A percentile compares a stretch with the other conserved stretches of the same genome.
phyloP scores from a whole-genome alignment of 2,888 invertebrate genomes.

The Bruchidius siliquastri region DNA sequence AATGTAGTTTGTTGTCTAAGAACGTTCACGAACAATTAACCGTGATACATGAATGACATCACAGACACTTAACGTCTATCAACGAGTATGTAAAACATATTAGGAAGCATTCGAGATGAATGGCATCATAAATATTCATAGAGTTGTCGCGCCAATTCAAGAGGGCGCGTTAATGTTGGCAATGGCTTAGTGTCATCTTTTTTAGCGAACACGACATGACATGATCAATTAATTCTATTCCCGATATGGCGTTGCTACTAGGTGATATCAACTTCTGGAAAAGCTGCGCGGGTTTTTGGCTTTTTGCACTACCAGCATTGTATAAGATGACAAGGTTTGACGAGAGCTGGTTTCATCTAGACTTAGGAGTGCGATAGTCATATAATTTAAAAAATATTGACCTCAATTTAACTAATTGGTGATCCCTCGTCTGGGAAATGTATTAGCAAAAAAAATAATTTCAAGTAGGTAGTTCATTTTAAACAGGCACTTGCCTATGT shows the following conservation, averaged over 20 bases:
- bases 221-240: not conserved
- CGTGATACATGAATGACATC: not conserved
- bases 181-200: not conserved
- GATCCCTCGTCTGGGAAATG: too few relatives aligned
- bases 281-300: not conserved
- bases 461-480: too few relatives aligned
- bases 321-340: too few relatives aligned
- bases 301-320: too few relatives aligned
- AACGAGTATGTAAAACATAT: not conserved
- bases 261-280: not conserved
- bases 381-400: too few relatives aligned
- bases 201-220: not conserved
- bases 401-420: too few relatives aligned
- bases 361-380: too few relatives aligned
- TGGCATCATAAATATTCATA: not conserved
- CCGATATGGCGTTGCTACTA: not conserved
- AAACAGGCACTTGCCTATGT: too few relatives aligned
- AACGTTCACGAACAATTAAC: not conserved
- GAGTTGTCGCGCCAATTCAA: not conserved
- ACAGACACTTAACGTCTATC: not conserved
- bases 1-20: not conserved
- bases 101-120: not conserved
- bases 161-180: not conserved
- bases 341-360: too few relatives aligned
- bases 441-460: too few relatives aligned